These are phyloP conservation scores for Alethe castanea DNA, from an alignment of 2,113 vertebrate species.

Conservation along the genomic window DNA sequence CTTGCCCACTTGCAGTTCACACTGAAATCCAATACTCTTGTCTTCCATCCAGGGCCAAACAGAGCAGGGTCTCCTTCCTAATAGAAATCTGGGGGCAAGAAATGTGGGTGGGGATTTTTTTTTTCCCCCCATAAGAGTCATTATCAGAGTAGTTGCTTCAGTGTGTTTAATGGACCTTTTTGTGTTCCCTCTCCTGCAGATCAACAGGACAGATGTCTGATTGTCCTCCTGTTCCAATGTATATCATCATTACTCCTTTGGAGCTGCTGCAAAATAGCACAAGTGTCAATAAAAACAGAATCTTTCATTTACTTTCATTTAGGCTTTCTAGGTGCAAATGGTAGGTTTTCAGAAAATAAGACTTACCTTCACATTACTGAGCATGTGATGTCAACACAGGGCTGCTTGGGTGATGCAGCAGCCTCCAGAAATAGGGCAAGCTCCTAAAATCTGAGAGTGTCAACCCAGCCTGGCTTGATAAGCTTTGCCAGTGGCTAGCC, in stretches of 20 bases:
- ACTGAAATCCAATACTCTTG: not conserved
- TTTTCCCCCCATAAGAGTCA: not conserved
- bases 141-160: not conserved
- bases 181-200: not conserved
- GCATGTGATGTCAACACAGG: not conserved
- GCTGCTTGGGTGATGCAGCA: not conserved
- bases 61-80: not conserved
- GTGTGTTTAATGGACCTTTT: not conserved
- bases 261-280: not conserved
- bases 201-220: not conserved
- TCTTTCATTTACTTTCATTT: not conserved
- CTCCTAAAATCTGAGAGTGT: not conserved
- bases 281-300: not conserved
- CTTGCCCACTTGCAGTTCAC: not conserved
- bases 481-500: not conserved
- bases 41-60: not conserved
- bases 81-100: not conserved
- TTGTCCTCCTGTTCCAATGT: not conserved
- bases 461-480: not conserved
- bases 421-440: not conserved
- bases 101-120: not conserved
- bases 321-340: not conserved
- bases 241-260: not conserved
- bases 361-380: not conserved
- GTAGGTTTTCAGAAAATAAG: not conserved